Evolutionary conservation across 2,797 vertebrate genomes (phyloP).

Genomic region (Echeneis naucrates): DNA sequence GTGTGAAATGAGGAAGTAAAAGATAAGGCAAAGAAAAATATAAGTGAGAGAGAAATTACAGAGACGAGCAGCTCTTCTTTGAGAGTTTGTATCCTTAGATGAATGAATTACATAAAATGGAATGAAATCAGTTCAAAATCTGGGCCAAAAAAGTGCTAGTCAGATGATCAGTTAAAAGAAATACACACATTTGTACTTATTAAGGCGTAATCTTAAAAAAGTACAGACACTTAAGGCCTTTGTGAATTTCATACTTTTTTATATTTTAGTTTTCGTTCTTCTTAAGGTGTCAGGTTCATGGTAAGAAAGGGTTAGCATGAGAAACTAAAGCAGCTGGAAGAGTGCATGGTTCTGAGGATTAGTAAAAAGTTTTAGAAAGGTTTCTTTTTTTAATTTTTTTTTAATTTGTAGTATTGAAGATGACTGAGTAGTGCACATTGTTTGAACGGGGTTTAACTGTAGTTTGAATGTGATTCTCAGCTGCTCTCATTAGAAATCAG

Average conservation of each 20-base stretch:
- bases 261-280: not conserved
- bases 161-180: too few relatives aligned
- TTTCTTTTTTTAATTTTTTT: not conserved
- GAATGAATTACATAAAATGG: conserved; percentile 51
- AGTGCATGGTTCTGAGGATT: conserved; percentile 7
- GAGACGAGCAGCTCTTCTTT: conserved; percentile 49
- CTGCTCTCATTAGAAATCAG: conserved; percentile 12
- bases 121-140: conserved; percentile 42
- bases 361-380: too few relatives aligned
- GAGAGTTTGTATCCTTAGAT: conserved; percentile 66
- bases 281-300: not conserved
- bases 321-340: not conserved
- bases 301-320: not conserved
- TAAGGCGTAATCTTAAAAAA: not conserved
- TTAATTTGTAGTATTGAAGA: not conserved
- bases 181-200: not conserved
- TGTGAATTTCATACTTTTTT: not conserved
- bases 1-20: not conserved
- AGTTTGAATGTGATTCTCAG: conserved; percentile 1
- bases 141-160: too few relatives aligned
- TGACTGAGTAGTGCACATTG: not conserved
- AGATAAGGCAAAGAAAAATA: conserved; percentile 40
- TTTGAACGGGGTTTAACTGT: not conserved
- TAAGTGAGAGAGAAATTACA: conserved; percentile 40
- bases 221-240: not conserved